Base-by-base conservation (phyloP, 2,888 invertebrate species). In the Psylliodes chrysocephalus region DNA sequence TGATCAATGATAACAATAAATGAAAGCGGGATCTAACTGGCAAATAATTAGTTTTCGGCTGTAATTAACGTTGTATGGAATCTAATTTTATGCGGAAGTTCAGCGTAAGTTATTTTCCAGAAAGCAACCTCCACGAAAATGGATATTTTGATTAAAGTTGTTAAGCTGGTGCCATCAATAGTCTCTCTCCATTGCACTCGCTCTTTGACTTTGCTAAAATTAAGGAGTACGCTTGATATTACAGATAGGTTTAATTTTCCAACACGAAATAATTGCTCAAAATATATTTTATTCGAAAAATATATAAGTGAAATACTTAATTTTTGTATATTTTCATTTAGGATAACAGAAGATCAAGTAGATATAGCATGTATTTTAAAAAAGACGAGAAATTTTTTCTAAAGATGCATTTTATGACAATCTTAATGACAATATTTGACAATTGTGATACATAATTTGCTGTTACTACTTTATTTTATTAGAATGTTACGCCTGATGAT, bases 1-100 rank as follows among this genome's bases (percentile, higher is more conserved):
- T 59, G 59, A 59, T 59, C 59, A 59, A 59, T 59, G 59, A 59
- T 59, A 59, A 59, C 59, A 59, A 51, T 51, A 59, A 59, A 59
- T 49, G 59, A 59, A 59, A 59, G 49, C 59, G 49, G 59, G 40
- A 59, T 59, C 40, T 59, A 49, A 47, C 49, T 44, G 38, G 59
- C 49, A 40, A 59, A 59, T 49, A 59, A 59, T 59, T 59, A 59
- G 59, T 49, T 51, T 59, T 46, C 49, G 19, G 49, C 22, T 7
- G 59, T 40, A 59, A 59, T 59, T 59, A 59, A 59, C 49, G 59
- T 59, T 59, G 38, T 59, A 59, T 49, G 49, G 59, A 46, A 46
- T 49, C 59, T 40, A 51, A 57, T 40, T 59, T 49, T 59, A 59
- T 59, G 40, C 30, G 38, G 25, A 49, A 49, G 57, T 40, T 35